A percentile compares a stretch with the other conserved stretches of the same genome.
Evolutionary conservation across 1,140 invertebrate genomes (phyloP).

Genomic region (Hydropsyche tenuis): DNA sequence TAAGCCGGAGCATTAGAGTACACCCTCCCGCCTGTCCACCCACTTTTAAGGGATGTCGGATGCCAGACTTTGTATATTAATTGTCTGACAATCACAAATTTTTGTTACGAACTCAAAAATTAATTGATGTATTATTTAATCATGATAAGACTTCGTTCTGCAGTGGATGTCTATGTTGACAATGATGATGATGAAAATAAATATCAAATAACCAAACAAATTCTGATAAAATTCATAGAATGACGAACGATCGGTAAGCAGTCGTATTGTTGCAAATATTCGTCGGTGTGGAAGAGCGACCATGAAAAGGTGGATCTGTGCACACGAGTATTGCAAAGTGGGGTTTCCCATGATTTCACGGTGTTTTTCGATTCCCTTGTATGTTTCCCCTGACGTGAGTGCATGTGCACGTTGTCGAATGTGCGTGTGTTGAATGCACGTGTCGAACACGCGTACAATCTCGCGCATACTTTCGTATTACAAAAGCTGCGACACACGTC

Average conservation of each 20-base stretch:
- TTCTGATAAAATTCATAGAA: too few relatives aligned
- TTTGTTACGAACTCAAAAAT: too few relatives aligned
- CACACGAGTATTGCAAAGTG: background rate
- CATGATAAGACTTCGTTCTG: too few relatives aligned
- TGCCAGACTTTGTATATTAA: too few relatives aligned
- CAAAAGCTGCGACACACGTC: conserved; percentile 18
- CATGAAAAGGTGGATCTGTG: conserved; percentile 10
- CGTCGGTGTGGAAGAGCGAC: conserved; percentile 14
- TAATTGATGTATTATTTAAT: too few relatives aligned
- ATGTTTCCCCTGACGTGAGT: background rate
- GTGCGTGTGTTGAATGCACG: background rate
- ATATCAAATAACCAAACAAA: too few relatives aligned
- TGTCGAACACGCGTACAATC: conserved; percentile 25
- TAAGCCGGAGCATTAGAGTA: conserved; percentile 5
- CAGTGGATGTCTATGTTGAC: too few relatives aligned
- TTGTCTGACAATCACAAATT: too few relatives aligned
- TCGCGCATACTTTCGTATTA: conserved; percentile 1
- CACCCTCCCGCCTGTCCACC: background rate
- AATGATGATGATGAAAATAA: too few relatives aligned
- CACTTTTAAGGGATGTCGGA: too few relatives aligned
- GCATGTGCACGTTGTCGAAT: background rate
- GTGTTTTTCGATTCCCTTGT: background rate
- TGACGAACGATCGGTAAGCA: too few relatives aligned
- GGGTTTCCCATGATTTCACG: conserved; percentile 30
- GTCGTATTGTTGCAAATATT: too few relatives aligned